Evolutionary conservation across 2,113 vertebrate genomes (phyloP).

Genomic region (Ailuropoda melanoleuca): DNA sequence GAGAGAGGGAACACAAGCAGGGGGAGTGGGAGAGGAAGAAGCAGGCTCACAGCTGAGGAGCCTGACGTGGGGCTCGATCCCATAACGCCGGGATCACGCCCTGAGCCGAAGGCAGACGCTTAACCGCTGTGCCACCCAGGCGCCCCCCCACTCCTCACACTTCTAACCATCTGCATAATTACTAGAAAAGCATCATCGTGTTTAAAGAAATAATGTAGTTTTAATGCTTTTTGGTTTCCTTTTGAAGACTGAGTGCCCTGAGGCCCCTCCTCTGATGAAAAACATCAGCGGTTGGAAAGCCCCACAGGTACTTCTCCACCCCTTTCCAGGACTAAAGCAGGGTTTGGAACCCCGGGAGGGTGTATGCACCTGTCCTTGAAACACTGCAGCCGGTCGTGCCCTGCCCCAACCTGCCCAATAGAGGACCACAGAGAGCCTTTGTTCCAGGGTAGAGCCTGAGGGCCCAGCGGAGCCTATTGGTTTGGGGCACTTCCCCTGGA

Average conservation of each 20-base stretch:
- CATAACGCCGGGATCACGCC: too few species aligned
- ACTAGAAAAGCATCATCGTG: background rate
- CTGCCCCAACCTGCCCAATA: constrained; percentile 18
- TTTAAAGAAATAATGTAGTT: background rate
- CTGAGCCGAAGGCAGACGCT: too few species aligned
- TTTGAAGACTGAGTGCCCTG: constrained; percentile 60
- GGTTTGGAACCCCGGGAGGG: background rate
- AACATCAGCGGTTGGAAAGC: constrained; percentile 50
- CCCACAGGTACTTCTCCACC: constrained; percentile 3
- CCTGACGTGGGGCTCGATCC: too few species aligned
- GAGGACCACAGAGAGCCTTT: constrained; percentile 21
- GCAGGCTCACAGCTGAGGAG: too few species aligned
- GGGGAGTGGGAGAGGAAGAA: too few species aligned
- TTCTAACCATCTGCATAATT: background rate
- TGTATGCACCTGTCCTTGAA: constrained; percentile 52
- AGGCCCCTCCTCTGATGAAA: constrained; percentile 40
- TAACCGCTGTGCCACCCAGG: too few species aligned
- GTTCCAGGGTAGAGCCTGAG: background rate
- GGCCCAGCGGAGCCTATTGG: background rate
- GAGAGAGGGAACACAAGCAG: too few species aligned
- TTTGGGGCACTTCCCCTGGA: background rate
- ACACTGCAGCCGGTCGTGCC: background rate
- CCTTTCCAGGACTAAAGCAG: constrained; percentile 46
- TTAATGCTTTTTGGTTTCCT: constrained; percentile 62
- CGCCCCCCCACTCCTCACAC: too few species aligned